These are phyloP conservation scores for Jaculus jaculus DNA, from an alignment of 2,113 vertebrate species.

Conservation along the genomic window DNA sequence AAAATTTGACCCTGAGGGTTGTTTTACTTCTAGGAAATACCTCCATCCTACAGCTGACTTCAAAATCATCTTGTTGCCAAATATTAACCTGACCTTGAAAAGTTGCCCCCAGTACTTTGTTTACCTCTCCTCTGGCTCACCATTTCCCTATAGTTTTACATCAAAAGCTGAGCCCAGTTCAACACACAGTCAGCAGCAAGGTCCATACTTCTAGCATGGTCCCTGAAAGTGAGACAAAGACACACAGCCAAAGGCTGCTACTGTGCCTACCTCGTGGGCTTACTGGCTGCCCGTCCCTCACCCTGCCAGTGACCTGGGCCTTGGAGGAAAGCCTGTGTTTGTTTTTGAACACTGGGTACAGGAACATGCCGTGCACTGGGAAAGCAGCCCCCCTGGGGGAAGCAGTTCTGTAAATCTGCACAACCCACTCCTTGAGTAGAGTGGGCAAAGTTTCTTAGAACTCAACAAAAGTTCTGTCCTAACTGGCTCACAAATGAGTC, in stretches of 20 bases:
- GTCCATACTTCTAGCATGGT: not conserved
- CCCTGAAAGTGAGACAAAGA: not conserved
- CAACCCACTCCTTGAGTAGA: not conserved
- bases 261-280: not conserved
- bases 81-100: slow-evolving; percentile 29
- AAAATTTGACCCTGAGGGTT: not conserved
- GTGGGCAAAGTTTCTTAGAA: not conserved
- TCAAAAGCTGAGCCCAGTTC: not conserved
- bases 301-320: not conserved
- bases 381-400: not conserved
- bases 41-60: not conserved
- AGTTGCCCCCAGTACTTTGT: not conserved
- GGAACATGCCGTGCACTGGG: not conserved
- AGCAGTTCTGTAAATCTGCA: not conserved
- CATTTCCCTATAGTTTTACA: not conserved
- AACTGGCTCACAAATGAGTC: not conserved
- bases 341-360: not conserved
- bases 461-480: not conserved
- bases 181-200: not conserved
- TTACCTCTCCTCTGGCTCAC: not conserved
- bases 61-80: slow-evolving; percentile 7
- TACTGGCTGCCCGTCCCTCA: not conserved
- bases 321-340: not conserved
- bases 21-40: not conserved
- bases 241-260: not conserved